phyloP scores from a whole-genome alignment of 2,888 invertebrate species.

The Idaea aversata region DNA sequence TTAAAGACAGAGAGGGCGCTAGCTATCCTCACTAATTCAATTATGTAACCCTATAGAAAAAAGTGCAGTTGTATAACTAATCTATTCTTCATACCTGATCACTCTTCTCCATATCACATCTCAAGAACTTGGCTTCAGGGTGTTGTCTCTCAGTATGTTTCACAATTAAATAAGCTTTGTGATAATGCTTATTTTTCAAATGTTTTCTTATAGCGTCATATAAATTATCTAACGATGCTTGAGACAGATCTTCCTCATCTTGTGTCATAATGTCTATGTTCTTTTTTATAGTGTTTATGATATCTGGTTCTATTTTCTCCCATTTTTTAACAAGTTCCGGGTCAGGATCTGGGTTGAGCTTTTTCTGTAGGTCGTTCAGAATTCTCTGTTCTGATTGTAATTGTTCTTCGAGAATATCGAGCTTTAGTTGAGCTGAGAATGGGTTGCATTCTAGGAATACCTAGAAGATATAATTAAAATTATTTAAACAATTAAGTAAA shows the following conservation, averaged over 20 bases:
- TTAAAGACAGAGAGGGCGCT: too few relatives aligned
- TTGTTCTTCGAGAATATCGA: conserved; percentile 80
- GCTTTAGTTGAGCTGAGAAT: conserved; percentile 86
- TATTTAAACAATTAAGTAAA: too few relatives aligned
- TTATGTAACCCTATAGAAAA: not conserved
- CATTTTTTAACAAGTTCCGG: conserved; percentile 71
- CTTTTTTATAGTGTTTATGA: conserved; percentile 71
- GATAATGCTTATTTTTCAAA: conserved; percentile 70
- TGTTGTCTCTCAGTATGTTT: conserved; percentile 71
- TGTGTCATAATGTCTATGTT: conserved; percentile 70
- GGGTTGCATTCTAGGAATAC: conserved; percentile 92
- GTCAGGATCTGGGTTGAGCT: conserved; percentile 68
- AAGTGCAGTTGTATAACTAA: not conserved
- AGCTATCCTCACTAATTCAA: too few relatives aligned
- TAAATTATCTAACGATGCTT: conserved; percentile 65
- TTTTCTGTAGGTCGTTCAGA: conserved; percentile 81
- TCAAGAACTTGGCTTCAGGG: conserved; percentile 68
- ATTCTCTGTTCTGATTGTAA: conserved; percentile 81
- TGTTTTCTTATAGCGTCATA: conserved; percentile 67
- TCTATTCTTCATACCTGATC: conserved; percentile 57
- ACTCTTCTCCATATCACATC: conserved; percentile 72
- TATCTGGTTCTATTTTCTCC: conserved; percentile 75
- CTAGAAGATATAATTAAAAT: conserved; percentile 42
- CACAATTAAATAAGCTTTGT: conserved; percentile 74
- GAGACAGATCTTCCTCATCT: conserved; percentile 69